Percentiles rank a stretch among this genome's conserved stretches.
These are phyloP conservation scores for Saxicola maurus DNA, from an alignment of 2,797 vertebrate genomes.

Conservation along the genomic window DNA sequence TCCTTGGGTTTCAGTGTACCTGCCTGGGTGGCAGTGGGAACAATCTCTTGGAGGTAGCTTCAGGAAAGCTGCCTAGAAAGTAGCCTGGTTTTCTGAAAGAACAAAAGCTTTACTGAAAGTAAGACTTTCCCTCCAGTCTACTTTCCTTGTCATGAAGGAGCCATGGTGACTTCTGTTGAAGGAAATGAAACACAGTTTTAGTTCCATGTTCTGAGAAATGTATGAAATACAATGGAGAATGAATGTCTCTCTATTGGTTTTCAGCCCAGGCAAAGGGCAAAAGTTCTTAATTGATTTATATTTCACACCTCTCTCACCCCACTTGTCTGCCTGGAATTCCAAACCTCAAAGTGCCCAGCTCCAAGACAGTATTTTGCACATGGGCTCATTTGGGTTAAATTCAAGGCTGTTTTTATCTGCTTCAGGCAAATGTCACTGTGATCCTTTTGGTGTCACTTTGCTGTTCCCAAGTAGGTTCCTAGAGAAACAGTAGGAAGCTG, in stretches of 20 bases:
- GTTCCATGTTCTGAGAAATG: background rate
- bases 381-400: slow-evolving; percentile 1
- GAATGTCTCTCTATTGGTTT: background rate
- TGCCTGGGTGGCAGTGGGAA: background rate
- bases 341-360: background rate
- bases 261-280: slow-evolving; percentile 10
- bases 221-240: background rate
- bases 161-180: background rate
- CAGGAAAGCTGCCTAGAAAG: background rate
- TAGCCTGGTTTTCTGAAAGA: background rate
- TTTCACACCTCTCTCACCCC: background rate
- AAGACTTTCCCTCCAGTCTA: background rate
- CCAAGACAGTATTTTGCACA: background rate
- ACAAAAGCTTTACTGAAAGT: background rate
- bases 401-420: slow-evolving; percentile 12
- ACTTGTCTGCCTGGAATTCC: background rate
- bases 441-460: slow-evolving; percentile 29
- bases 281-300: background rate
- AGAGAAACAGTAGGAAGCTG: background rate
- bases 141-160: background rate
- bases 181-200: background rate
- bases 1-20: background rate
- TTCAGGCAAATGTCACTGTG: slow-evolving; percentile 11
- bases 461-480: background rate
- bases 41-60: background rate